Conservation (phyloP, 2,113 vertebrate species). For the Solenodon paradoxus region DNA sequence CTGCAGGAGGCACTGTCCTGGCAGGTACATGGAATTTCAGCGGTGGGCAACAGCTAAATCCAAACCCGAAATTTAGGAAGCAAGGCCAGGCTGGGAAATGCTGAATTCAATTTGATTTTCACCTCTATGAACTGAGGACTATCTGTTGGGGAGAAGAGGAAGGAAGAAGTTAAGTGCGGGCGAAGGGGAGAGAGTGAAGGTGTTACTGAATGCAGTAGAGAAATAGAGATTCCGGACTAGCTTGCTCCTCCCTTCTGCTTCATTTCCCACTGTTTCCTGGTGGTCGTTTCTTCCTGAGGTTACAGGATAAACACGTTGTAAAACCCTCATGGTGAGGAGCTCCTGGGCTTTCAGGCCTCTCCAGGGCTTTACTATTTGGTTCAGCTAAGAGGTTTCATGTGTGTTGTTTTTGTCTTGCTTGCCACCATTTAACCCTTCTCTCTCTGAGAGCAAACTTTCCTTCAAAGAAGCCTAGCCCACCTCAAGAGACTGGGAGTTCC, state of each 20-base stretch:
- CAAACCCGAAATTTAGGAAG: neutral
- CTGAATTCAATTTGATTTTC: neutral
- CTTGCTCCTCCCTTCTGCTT: neutral
- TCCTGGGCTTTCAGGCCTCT: constrained; percentile 44
- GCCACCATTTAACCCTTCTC: constrained; percentile 77
- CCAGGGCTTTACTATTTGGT: constrained; percentile 54
- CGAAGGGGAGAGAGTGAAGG: neutral
- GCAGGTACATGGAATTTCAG: accelerated
- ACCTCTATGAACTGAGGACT: neutral
- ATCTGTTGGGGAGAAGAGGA: neutral
- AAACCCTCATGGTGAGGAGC: constrained; percentile 45
- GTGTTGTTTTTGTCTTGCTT: constrained; percentile 56
- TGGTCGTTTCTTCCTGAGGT: constrained; percentile 73
- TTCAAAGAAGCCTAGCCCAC: neutral
- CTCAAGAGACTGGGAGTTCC: neutral
- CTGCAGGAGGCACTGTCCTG: neutral
- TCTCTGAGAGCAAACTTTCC: neutral
- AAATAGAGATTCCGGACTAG: neutral
- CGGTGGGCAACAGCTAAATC: neutral
- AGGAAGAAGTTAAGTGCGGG: neutral
- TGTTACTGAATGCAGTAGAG: neutral
- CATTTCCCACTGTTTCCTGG: constrained; percentile 52
- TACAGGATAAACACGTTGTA: constrained; percentile 70
- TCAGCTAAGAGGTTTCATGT: constrained; percentile 78
- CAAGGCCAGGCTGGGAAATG: neutral